Conservation (phyloP, 1,140 invertebrate species). For the Atta cephalotes region DNA sequence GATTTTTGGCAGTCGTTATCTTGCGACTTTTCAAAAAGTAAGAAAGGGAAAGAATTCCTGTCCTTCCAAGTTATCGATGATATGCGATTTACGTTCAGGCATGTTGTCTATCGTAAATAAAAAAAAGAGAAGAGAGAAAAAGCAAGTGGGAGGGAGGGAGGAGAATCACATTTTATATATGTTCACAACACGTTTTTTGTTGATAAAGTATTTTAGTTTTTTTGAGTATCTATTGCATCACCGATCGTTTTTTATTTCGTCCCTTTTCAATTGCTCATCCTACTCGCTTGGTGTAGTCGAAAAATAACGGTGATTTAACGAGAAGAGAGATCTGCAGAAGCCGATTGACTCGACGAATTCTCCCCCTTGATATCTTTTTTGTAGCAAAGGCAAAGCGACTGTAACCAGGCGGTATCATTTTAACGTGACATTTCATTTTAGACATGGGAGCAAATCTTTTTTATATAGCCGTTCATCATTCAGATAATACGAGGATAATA, state of each 20-base stretch:
- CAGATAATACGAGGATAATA: slow-evolving; percentile 1
- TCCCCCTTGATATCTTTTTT: slow-evolving; percentile 46
- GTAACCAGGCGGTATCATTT: slow-evolving; percentile 2
- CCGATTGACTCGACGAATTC: slow-evolving; percentile 21
- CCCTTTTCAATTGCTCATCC: neutral
- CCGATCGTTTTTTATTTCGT: slow-evolving; percentile 22
- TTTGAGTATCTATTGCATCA: slow-evolving; percentile 13
- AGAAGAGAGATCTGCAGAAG: neutral
- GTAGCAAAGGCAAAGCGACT: neutral
- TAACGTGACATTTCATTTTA: slow-evolving; percentile 40
- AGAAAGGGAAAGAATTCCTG: neutral
- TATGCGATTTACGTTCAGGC: slow-evolving; percentile 12
- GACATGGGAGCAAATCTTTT: neutral
- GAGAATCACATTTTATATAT: slow-evolving; percentile 61
- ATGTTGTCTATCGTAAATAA: slow-evolving; percentile 33
- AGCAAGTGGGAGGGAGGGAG: neutral
- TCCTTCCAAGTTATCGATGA: neutral
- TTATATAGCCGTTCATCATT: slow-evolving; percentile 24
- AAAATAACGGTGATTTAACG: slow-evolving; percentile 7
- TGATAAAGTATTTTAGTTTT: slow-evolving; percentile 24
- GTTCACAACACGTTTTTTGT: slow-evolving; percentile 48
- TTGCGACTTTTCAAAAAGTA: neutral
- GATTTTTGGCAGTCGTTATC: slow-evolving; percentile 28
- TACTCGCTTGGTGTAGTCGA: neutral
- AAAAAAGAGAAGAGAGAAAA: neutral